phyloP scores from a whole-genome alignment of 2,797 vertebrate genomes.

The Parambassis ranga region DNA sequence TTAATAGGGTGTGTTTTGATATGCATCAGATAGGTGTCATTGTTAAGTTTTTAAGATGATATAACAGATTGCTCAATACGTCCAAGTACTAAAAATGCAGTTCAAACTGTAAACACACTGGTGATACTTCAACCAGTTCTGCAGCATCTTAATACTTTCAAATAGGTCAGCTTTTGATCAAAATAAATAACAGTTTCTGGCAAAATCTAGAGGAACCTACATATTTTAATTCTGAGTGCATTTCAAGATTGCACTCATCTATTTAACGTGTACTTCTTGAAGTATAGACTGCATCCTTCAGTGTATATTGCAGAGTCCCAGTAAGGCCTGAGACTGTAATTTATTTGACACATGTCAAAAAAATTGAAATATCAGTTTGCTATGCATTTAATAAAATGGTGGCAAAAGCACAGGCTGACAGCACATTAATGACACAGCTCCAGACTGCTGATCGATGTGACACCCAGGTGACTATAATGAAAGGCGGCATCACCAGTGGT shows the following conservation, averaged over 20 bases:
- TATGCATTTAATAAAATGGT: slow-evolving; percentile 2
- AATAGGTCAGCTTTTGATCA: not conserved
- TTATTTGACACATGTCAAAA: slow-evolving; percentile 18
- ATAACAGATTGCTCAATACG: not conserved
- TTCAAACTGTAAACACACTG: not conserved
- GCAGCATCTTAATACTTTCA: not conserved
- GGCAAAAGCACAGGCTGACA: not conserved
- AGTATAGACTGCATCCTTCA: not conserved
- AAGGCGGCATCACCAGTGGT: not conserved
- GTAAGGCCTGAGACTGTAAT: slow-evolving; percentile 6
- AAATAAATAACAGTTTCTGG: too few species aligned
- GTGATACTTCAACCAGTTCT: not conserved
- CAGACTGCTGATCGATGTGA: slow-evolving; percentile 4
- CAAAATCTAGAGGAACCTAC: too few species aligned
- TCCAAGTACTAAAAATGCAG: too few species aligned
- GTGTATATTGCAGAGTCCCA: not conserved
- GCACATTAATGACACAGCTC: not conserved
- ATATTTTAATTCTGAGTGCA: too few species aligned
- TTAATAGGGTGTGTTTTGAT: not conserved
- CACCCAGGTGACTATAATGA: not conserved
- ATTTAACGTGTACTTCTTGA: not conserved
- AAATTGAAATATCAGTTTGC: not conserved
- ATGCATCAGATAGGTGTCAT: not conserved
- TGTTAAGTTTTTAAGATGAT: not conserved
- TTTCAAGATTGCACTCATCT: not conserved